These are phyloP conservation scores for Corbicula japonica DNA, from an alignment of 2,888 invertebrate genomes.

Conservation along the genomic window DNA sequence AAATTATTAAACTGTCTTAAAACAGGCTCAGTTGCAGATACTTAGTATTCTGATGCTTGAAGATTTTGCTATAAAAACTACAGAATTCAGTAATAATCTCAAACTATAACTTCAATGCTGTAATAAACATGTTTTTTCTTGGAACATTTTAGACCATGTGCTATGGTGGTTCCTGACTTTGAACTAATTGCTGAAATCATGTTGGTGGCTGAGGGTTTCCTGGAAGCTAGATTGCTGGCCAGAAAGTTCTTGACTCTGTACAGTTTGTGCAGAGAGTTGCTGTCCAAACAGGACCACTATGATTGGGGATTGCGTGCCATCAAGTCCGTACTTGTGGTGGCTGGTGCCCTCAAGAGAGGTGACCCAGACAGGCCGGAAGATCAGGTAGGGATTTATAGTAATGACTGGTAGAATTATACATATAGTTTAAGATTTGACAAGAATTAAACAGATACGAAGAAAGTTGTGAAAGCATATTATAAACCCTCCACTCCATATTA, in stretches of 20 bases:
- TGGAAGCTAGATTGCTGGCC: slow-evolving; percentile 96
- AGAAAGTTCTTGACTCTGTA: slow-evolving; percentile 98
- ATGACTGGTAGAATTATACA: too few relatives aligned
- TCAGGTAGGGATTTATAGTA: slow-evolving; percentile 93
- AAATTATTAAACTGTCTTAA: too few relatives aligned
- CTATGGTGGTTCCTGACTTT: slow-evolving; percentile 99
- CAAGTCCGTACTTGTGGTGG: slow-evolving; percentile 98
- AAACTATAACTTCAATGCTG: background rate
- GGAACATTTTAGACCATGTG: slow-evolving; percentile 93
- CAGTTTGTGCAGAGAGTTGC: slow-evolving; percentile 96
- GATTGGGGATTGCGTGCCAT: slow-evolving; percentile 98
- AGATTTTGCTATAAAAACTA: too few relatives aligned
- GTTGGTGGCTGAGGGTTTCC: slow-evolving; percentile 99
- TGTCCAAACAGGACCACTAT: slow-evolving; percentile 97
- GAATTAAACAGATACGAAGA: too few relatives aligned
- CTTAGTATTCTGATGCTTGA: too few relatives aligned
- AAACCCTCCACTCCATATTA: too few relatives aligned
- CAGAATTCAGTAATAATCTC: too few relatives aligned
- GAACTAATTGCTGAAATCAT: slow-evolving; percentile 99
- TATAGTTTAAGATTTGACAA: too few relatives aligned
- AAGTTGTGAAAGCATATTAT: too few relatives aligned
- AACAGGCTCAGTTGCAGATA: too few relatives aligned
- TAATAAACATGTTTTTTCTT: background rate
- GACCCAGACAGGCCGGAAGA: slow-evolving; percentile 98
- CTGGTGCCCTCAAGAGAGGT: slow-evolving; percentile 96